These are phyloP conservation scores for Sycobia sp. DNA, from an alignment of 1,140 invertebrate genomes.

Conservation along the genomic window DNA sequence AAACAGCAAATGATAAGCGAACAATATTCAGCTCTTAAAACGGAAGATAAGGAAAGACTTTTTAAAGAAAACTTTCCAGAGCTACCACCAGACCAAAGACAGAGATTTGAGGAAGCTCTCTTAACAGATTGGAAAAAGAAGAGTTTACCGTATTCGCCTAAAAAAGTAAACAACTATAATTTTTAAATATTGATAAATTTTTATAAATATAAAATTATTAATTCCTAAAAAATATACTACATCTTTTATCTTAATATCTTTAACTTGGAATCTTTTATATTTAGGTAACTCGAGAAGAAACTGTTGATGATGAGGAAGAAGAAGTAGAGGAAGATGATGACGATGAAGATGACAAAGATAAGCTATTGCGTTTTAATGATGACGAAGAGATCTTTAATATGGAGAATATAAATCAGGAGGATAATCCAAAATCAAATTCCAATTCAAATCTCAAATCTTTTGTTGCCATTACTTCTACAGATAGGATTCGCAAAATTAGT, in stretches of 20 bases:
- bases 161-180: constrained; percentile 12
- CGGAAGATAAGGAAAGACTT: constrained; percentile 55
- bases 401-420: constrained; percentile 67
- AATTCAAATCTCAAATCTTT: constrained; percentile 53
- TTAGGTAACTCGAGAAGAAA: constrained; percentile 15
- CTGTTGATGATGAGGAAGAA: constrained; percentile 12
- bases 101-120: constrained; percentile 55
- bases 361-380: constrained; percentile 43
- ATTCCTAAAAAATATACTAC: background rate
- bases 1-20: constrained; percentile 58
- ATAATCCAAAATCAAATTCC: constrained; percentile 42
- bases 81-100: constrained; percentile 53
- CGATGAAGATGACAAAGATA: constrained; percentile 44
- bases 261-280: background rate
- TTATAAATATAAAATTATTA: no score
- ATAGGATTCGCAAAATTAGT: constrained; percentile 57
- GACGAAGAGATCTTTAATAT: constrained; percentile 71
- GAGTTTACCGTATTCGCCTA: constrained; percentile 11
- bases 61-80: constrained; percentile 61
- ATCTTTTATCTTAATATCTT: background rate
- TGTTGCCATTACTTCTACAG: constrained; percentile 53
- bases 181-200: no score
- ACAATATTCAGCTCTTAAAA: constrained; percentile 56
- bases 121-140: constrained; percentile 52
- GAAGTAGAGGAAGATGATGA: constrained; percentile 28